Percentiles rank a stretch among this genome's conserved stretches.
Evolutionary conservation across 2,113 vertebrate species (phyloP).

Genomic region (Atlantisia rogersi): DNA sequence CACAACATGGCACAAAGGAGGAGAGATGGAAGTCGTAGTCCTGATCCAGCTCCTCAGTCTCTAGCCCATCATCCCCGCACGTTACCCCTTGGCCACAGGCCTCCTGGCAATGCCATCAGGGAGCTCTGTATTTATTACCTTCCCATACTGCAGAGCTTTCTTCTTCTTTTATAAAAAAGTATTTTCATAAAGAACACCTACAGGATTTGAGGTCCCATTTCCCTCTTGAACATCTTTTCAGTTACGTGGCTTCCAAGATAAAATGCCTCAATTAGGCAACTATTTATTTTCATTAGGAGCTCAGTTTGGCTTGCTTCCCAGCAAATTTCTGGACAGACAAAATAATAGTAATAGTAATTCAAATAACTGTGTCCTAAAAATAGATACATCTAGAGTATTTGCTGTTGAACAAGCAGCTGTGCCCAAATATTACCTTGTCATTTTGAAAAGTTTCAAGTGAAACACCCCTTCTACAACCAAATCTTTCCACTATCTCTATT

Average conservation of each 20-base stretch:
- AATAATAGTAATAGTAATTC: not conserved
- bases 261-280: not conserved
- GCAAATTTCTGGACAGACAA: not conserved
- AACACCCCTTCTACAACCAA: not conserved
- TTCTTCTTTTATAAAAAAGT: not conserved
- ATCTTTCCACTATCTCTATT: not conserved
- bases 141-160: not conserved
- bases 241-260: not conserved
- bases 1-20: accelerated
- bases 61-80: not conserved
- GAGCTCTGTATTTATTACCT: not conserved
- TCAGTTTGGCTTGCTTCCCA: not conserved
- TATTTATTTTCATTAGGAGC: not conserved
- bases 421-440: not conserved
- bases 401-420: not conserved
- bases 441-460: not conserved
- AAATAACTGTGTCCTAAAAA: not conserved
- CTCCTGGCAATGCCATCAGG: not conserved
- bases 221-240: not conserved
- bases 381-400: not conserved
- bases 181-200: not conserved
- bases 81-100: not conserved
- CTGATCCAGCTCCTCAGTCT: not conserved
- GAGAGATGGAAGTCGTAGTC: not conserved
- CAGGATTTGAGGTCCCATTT: not conserved